Percentiles rank a stretch among this genome's conserved stretches.
These are phyloP conservation scores for Atractosteus spatula DNA, from an alignment of 2,113 vertebrate genomes.

Conservation along the genomic window DNA sequence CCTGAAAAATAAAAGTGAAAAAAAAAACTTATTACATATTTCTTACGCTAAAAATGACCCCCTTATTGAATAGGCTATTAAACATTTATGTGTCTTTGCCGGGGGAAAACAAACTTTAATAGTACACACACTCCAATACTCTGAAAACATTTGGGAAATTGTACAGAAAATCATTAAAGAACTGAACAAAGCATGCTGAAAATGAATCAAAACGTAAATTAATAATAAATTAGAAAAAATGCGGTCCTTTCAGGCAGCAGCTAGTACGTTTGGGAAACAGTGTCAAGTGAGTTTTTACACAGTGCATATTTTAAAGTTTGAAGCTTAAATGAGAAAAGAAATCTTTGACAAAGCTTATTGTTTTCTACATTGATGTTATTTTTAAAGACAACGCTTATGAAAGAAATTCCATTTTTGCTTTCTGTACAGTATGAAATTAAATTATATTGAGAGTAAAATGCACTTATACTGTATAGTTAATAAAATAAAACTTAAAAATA, in stretches of 20 bases:
- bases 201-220: constrained; percentile 29
- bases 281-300: too few species aligned
- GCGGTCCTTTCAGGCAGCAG: constrained; percentile 14
- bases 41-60: constrained; percentile 12
- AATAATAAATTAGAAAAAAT: constrained; percentile 29
- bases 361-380: too few species aligned
- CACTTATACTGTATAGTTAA: too few species aligned
- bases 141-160: constrained; percentile 19
- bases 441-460: too few species aligned
- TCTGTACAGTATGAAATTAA: too few species aligned
- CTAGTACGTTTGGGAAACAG: constrained; percentile 3
- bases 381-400: too few species aligned
- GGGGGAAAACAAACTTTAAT: constrained; percentile 17
- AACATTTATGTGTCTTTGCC: constrained; percentile 17
- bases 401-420: too few species aligned
- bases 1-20: constrained; percentile 11
- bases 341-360: too few species aligned
- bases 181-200: constrained; percentile 25
- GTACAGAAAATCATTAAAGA: constrained; percentile 26
- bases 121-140: constrained; percentile 15
- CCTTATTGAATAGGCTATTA: constrained; percentile 22
- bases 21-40: not conserved
- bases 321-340: constrained; percentile 11
- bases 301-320: not conserved
- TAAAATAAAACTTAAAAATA: too few species aligned